Evolutionary conservation across 2,113 vertebrate genomes (phyloP), one percentile per base, ranked within the genome.

Genomic region (Crotophaga sulcirostris): DNA sequence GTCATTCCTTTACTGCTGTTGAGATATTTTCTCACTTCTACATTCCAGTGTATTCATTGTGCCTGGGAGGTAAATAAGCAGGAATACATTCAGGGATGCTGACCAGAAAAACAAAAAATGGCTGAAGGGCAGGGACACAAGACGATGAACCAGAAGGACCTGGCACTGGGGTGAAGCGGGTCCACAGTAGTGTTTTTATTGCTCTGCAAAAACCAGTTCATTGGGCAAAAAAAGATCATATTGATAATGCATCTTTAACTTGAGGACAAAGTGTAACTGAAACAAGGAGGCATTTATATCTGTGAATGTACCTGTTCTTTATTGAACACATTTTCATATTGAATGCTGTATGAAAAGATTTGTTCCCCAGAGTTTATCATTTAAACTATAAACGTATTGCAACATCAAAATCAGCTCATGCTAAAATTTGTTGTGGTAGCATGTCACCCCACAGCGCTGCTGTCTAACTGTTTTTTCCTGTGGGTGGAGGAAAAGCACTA

Each of bases 321-420:
- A 69, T 10, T 55, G 74, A 87, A 76, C 19, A 60, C 2, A 36
- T 78, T 70, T 86, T 4, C 69, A 67, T 59, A 49, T 18, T 69
- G 67, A 85, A 83, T 45, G 17, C 5, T 36, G 15, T 54, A 58
- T 73, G 47, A 76, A 93, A 87, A 93, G 36, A 69, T 40, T 85
- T 90, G 51, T 66, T 93, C 75, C n/a, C 58, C 25, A 62, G 70
- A 62, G 58, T 38, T 73, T 62, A 58, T 62, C 28, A 77, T 90
- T 80, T 94, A 82, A 91, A 76, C 90, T 73, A 90, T 88, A 90
- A 73, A 83, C 54, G 44, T 6, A 54, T 44, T 73, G 64, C 24
- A 60, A 8, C 62, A 90, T 79, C 9, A 0, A 87, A 87, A 91
- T 63, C 60, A 52, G 26, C 68, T 91, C 26, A 40, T 40, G 15